These are phyloP conservation scores for Pseudomyrmex sp. DNA, from an alignment of 1,140 invertebrate species.

Conservation along the genomic window DNA sequence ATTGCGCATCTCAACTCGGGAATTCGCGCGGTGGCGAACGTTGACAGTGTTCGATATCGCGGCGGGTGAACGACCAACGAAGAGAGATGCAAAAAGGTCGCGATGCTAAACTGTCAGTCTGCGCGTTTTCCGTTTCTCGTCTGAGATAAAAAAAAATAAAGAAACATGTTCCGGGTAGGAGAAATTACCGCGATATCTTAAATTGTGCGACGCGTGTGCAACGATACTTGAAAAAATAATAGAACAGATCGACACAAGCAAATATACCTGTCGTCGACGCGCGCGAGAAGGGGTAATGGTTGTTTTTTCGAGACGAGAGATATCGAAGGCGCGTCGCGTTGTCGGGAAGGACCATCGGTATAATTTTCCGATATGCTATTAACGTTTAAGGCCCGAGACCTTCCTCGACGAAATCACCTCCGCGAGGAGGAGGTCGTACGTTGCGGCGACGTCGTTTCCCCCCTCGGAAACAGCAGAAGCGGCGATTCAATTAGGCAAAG, in stretches of 20 bases:
- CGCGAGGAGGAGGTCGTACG: constrained; percentile 35
- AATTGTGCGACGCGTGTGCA: neutral
- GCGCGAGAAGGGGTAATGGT: neutral
- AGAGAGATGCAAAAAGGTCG: neutral
- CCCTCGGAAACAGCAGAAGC: constrained; percentile 52
- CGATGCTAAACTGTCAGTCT: neutral
- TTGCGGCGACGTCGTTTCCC: constrained; percentile 15
- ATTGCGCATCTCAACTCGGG: constrained; percentile 62
- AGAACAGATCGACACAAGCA: constrained; percentile 41
- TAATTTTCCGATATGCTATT: constrained; percentile 78
- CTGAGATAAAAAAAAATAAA: neutral
- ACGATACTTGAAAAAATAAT: constrained; percentile 20
- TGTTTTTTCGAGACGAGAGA: constrained; percentile 9
- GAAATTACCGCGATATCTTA: neutral
- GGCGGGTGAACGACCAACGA: constrained; percentile 39
- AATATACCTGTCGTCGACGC: neutral
- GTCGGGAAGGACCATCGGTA: constrained; percentile 63
- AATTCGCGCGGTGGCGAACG: constrained; percentile 30
- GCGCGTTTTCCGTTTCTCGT: neutral
- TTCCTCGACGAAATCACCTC: constrained; percentile 17
- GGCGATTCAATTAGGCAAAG: constrained; percentile 80
- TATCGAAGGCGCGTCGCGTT: constrained; percentile 54
- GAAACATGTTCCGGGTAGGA: neutral
- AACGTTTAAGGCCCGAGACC: constrained; percentile 71
- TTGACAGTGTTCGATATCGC: constrained; percentile 29